phyloP scores from a whole-genome alignment of 2,888 invertebrate genomes.

The Thera britannica region DNA sequence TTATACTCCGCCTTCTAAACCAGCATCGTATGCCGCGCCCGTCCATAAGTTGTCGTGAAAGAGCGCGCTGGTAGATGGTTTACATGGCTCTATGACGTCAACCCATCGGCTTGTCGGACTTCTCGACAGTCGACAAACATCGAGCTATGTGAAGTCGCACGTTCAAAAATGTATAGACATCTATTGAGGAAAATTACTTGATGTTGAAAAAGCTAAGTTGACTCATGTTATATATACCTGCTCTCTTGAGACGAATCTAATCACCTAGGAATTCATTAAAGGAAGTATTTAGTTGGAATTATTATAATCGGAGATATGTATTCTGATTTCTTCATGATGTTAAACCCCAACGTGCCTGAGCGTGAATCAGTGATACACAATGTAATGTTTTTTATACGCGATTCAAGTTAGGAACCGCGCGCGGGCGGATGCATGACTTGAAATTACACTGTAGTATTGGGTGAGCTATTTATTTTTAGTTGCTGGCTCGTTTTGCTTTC shows the following conservation, averaged over 20 bases:
- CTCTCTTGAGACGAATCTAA: background rate
- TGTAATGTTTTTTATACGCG: background rate
- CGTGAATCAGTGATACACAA: background rate
- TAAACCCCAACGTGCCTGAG: background rate
- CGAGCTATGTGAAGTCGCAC: slow-evolving; percentile 69
- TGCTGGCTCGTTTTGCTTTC: background rate
- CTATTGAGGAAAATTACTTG: slow-evolving; percentile 62
- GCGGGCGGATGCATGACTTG: slow-evolving; percentile 4
- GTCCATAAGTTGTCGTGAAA: slow-evolving; percentile 48
- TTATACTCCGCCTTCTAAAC: slow-evolving; percentile 41
- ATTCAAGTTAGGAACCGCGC: background rate
- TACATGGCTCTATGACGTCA: slow-evolving; percentile 81
- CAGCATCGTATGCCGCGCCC: slow-evolving; percentile 58
- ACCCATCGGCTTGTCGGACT: slow-evolving; percentile 81
- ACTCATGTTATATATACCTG: slow-evolving; percentile 19
- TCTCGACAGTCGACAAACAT: slow-evolving; percentile 80
- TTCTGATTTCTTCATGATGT: background rate
- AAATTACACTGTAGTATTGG: background rate
- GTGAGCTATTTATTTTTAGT: slow-evolving; percentile 7
- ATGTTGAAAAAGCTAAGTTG: slow-evolving; percentile 35
- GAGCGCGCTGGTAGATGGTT: slow-evolving; percentile 64
- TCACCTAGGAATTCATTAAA: background rate
- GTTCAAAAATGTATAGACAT: slow-evolving; percentile 70
- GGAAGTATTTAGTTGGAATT: background rate
- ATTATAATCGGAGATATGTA: background rate